Percentiles rank a stretch among this genome's conserved stretches.
Evolutionary conservation across 2,113 vertebrate genomes (phyloP).

Genomic region (Pelvicachromis taeniatus): DNA sequence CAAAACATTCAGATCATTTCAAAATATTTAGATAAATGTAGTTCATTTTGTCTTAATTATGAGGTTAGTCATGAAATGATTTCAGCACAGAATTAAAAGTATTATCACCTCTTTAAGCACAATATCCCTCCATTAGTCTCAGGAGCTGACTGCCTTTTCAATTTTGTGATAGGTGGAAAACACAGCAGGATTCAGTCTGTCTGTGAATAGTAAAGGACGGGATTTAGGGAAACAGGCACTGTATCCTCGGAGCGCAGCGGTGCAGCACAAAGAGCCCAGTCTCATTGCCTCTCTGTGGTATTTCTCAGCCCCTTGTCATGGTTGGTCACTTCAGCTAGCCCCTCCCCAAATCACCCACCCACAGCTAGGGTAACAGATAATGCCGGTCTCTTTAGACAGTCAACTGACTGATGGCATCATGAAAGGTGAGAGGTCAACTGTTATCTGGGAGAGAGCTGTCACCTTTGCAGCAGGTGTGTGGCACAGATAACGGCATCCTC

Average conservation of each 20-base stretch:
- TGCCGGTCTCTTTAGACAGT: conserved; percentile 13
- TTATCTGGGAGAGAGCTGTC: conserved; percentile 57
- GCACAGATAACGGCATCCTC: conserved; percentile 57
- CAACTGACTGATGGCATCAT: conserved; percentile 56
- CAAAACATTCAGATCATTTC: neutral
- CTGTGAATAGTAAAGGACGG: neutral
- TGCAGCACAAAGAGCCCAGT: conserved; percentile 12
- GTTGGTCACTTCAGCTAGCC: neutral
- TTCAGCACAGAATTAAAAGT: neutral
- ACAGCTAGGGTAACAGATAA: conserved; percentile 14
- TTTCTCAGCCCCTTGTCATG: neutral
- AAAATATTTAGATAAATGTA: neutral
- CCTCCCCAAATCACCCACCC: neutral
- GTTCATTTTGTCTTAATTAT: neutral
- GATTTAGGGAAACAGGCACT: neutral
- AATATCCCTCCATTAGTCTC: neutral
- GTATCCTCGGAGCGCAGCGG: conserved; percentile 19
- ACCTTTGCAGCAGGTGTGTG: conserved; percentile 67
- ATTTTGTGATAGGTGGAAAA: neutral
- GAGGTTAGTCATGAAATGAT: neutral
- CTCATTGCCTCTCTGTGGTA: conserved; percentile 9
- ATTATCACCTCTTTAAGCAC: neutral
- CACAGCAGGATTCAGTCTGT: neutral
- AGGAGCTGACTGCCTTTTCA: neutral
- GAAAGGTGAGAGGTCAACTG: conserved; percentile 54